phyloP scores from a whole-genome alignment of 2,797 vertebrate species.

The Pampus argenteus region DNA sequence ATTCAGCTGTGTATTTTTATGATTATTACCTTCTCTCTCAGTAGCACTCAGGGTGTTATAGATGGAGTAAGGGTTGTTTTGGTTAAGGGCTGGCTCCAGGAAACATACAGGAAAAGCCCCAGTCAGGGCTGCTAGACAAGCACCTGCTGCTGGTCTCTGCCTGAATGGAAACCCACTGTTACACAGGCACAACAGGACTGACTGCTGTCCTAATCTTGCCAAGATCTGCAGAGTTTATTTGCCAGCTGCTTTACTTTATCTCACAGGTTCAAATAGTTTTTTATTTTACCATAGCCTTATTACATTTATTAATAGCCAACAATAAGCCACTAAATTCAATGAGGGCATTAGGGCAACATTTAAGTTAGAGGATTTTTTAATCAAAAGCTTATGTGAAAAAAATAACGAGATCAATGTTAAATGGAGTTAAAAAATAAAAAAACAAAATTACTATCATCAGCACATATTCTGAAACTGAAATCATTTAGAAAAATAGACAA shows the following conservation, averaged over 20 bases:
- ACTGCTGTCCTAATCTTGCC: background rate
- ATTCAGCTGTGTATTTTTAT: constrained; percentile 2
- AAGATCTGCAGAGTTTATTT: background rate
- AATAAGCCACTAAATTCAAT: constrained; percentile 10
- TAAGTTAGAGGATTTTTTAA: background rate
- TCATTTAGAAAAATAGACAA: constrained; percentile 1
- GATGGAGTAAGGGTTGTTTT: constrained; percentile 88
- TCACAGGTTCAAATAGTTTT: background rate
- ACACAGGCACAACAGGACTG: background rate
- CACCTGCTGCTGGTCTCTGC: constrained; percentile 88
- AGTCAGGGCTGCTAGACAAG: constrained; percentile 92
- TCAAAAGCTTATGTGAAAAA: background rate
- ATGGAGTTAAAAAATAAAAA: background rate
- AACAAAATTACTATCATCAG: background rate
- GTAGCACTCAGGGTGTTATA: constrained; percentile 86
- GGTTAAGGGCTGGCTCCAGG: constrained; percentile 91
- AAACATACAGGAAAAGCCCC: constrained; percentile 93
- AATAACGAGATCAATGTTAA: background rate
- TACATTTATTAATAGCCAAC: background rate
- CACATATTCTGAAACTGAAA: constrained; percentile 6
- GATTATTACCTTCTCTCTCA: constrained; percentile 87
- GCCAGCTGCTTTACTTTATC: background rate
- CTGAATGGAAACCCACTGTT: constrained; percentile 72
- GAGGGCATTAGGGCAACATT: background rate
- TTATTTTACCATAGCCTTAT: background rate